Conservation (phyloP, 2,888 invertebrate species). For the Calliopum simillimum region DNA sequence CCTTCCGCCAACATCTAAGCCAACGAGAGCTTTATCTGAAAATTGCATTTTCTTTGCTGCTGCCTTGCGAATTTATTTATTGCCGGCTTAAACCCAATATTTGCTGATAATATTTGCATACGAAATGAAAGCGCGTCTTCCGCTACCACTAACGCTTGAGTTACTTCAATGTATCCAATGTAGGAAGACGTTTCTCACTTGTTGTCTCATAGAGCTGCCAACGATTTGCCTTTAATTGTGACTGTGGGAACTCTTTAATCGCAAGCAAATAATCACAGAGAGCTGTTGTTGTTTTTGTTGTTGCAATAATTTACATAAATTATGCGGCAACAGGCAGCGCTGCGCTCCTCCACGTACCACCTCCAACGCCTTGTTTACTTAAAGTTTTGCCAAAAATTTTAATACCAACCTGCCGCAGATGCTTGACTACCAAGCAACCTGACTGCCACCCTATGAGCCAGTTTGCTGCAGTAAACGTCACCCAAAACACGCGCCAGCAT, state of each 20-base stretch:
- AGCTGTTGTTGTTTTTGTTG: conserved; percentile 5
- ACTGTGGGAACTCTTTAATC: conserved; percentile 29
- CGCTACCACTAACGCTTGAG: not conserved
- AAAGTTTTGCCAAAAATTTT: not conserved
- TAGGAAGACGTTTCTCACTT: too few species aligned
- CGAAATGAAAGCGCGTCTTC: conserved; percentile 33
- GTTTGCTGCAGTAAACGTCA: conserved; percentile 5
- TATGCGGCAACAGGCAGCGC: conserved; percentile 11
- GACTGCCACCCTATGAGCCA: too few species aligned
- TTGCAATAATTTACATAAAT: conserved; percentile 44
- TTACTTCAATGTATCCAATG: too few species aligned
- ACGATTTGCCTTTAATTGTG: not conserved
- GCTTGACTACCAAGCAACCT: too few species aligned
- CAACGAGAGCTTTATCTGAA: not conserved
- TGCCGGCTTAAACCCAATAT: conserved; percentile 22
- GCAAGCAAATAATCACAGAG: conserved; percentile 40
- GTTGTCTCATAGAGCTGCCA: not conserved
- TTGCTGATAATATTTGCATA: conserved; percentile 41
- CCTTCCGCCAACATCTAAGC: not conserved
- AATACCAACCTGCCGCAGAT: not conserved
- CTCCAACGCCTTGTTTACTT: conserved; percentile 19
- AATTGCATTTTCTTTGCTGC: conserved; percentile 4
- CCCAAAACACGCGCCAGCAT: conserved; percentile 29
- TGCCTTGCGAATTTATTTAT: conserved; percentile 20
- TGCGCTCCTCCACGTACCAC: not conserved